Evolutionary conservation across 2,113 vertebrate genomes (phyloP), one percentile per base, ranked within the genome.

Genomic region (Cavia porcellus): DNA sequence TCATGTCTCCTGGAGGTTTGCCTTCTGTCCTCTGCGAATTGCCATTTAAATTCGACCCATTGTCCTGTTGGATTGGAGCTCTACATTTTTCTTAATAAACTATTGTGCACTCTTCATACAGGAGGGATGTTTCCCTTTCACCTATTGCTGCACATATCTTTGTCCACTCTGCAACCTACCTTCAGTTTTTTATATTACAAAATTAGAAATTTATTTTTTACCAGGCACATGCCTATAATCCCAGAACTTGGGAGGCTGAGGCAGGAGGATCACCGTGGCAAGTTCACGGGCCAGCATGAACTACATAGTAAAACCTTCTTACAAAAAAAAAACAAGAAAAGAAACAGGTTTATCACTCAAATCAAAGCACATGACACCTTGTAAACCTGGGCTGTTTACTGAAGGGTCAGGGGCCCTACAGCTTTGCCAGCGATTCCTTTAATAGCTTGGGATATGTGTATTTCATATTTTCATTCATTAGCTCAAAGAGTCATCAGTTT

Each of bases 371-470:
- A 25, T 24, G 47, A 87, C 19, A 72, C 10, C 75, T 55, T 32
- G 62, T 85, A 81, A 92, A 24, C 45, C 59, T 86, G 59, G 30
- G 45, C 38, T 93, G 38, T 85, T 96, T 92, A 45, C 38, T 61
- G 70, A 68, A 82, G 89, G 68, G 45, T 32, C 24, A 42, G 86
- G 92, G 62, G 52, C 52, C 45, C 55, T 24, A 45, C 35, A 70
- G 28, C 50, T 94, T 95, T 92, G 42, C 42, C 42, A 80, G 0
- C 70, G 62, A 42, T 24, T 83, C n/a, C 45, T 62, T 52, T 88
- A 95, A 62, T 4, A 92, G 74, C 45, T 89, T 59, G 25, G 55
- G 64, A 30, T 89, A 9, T 52, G 14, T 50, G 30, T 87, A 19
- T 4, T 24, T 15, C 57, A 5, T 66, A 30, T 89, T 35, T 75